These are phyloP conservation scores for Tipula confusa DNA, from an alignment of 2,888 invertebrate species.

Conservation along the genomic window DNA sequence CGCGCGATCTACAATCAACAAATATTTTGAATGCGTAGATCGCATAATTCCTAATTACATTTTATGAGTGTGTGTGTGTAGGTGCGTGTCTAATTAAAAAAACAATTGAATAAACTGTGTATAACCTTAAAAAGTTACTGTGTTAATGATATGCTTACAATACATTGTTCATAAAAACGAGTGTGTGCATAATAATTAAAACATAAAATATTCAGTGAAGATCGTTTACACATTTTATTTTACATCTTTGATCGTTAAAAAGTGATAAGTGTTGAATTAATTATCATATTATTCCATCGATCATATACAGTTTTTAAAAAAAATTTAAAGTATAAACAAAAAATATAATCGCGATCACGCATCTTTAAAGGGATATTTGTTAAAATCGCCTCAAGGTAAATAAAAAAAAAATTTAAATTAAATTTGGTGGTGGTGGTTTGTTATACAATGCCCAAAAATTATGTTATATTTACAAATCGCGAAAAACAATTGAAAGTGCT, in stretches of 20 bases:
- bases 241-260: background rate
- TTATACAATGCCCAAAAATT: background rate
- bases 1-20: background rate
- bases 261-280: background rate
- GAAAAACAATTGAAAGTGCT: background rate
- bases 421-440: background rate
- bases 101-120: background rate
- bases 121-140: background rate
- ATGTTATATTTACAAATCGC: background rate
- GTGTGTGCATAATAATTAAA: background rate
- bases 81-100: background rate
- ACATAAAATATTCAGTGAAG: background rate
- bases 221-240: background rate
- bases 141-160: background rate
- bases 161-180: background rate
- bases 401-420: background rate
- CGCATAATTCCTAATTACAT: background rate
- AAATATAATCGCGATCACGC: background rate
- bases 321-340: background rate
- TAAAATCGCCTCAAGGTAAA: background rate
- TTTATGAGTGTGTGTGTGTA: background rate
- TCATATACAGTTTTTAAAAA: too few species aligned
- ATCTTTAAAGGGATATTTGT: background rate
- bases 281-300: background rate
- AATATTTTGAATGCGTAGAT: background rate